Base-by-base conservation (phyloP, 1,140 invertebrate genomes). In the Stenopsyche tienmushanensis region DNA sequence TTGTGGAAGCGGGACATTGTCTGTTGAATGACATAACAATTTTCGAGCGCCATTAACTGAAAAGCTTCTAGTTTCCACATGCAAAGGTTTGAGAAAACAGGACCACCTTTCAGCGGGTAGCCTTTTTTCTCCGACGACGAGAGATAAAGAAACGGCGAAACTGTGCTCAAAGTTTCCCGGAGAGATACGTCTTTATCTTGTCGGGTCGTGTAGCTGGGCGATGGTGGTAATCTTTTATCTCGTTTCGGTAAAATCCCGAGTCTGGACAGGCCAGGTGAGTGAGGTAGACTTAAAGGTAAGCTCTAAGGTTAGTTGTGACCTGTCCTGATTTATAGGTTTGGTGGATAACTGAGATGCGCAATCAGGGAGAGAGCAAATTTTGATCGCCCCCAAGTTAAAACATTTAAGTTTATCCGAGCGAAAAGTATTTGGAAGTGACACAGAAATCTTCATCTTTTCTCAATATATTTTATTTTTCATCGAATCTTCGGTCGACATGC, bases 151-250 rank as follows among this genome's bases (percentile, higher is more conserved):
- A 49, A 49, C 45, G 45, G 23, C 10, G 23, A 53, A 53, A 53
- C 50, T 53, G 23, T 21, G 50, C 34, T 57, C 53, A 41, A 57
- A 57, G 26, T 57, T 57, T 57, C 15, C 5, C 49, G 8, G 44
- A 41, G 17, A 57, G 26, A 42, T 57, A 57, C 26, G 53, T 39
- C 53, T 57, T 57, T 57, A 57, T 57, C 53, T 15, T 52, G 49
- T 52, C 49, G 26, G 53, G n/a, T 25, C 26, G 17, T 13, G 13
- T 42, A 10, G 18, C 17, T 7, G 23, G 23, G 23, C 49, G 49
- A 9, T 21, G 23, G 17, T 7, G 23, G 49, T 25, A 57, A 57
- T 57, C 26, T 39, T 34, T 57, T 57, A 57, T 57, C 53, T 57
- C 34, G 34, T n/a, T 41, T 57, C 29, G 25, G n/a, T 15, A 39